These are phyloP conservation scores for Petrolisthes manimaculis DNA, from an alignment of 2,888 invertebrate species.

Conservation along the genomic window DNA sequence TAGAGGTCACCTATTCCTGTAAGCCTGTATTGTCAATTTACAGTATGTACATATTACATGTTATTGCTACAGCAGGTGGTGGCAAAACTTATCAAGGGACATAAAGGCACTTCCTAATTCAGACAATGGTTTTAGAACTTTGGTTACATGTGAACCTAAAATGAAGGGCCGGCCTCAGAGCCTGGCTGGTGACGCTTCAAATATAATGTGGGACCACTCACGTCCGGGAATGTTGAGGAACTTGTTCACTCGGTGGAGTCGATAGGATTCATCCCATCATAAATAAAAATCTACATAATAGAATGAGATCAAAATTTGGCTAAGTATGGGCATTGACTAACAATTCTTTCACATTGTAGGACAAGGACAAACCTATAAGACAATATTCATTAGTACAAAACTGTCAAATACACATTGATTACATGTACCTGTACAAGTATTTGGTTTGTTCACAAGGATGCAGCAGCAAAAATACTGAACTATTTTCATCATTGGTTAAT, in stretches of 20 bases:
- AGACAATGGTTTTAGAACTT: constrained; percentile 51
- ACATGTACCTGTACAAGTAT: constrained; percentile 28
- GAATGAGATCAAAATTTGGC: constrained; percentile 58
- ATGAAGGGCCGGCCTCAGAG: not conserved
- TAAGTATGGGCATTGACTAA: constrained; percentile 39
- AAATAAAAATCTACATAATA: constrained; percentile 40
- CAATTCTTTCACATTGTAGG: constrained; percentile 32
- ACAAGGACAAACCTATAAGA: constrained; percentile 36
- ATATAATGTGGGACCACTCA: constrained; percentile 27
- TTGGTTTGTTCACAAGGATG: constrained; percentile 37
- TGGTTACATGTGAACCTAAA: constrained; percentile 39
- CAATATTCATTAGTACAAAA: constrained; percentile 23
- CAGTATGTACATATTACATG: constrained; percentile 54
- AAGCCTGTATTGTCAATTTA: constrained; percentile 57
- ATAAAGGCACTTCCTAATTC: constrained; percentile 64
- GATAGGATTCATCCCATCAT: constrained; percentile 25
- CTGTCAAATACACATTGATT: constrained; percentile 24
- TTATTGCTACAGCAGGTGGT: constrained; percentile 62
- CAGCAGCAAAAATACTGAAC: constrained; percentile 57
- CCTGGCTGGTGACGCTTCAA: too few relatives aligned
- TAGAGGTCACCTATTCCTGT: constrained; percentile 57
- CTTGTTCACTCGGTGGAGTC: constrained; percentile 36
- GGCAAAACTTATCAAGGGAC: constrained; percentile 58
- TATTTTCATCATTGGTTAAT: constrained; percentile 29
- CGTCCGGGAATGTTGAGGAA: constrained; percentile 56